Conservation (phyloP, 1,140 invertebrate species). For the Apocrypta bakeri region DNA sequence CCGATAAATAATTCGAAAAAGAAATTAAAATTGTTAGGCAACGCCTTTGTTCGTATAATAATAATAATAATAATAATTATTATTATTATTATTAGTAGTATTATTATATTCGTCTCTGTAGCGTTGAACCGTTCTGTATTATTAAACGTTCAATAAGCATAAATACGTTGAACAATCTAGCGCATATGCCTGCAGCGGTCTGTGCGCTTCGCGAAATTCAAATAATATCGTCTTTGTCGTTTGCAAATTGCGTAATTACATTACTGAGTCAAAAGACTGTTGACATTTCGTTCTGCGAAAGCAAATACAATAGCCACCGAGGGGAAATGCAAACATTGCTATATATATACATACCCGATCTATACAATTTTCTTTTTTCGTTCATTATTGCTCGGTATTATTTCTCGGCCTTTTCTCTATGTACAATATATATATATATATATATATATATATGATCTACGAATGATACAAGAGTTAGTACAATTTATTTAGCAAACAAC, state of each 20-base stretch:
- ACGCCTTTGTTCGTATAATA: too few relatives aligned
- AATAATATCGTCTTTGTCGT: conserved; percentile 33
- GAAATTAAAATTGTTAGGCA: not conserved
- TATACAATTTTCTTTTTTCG: not conserved
- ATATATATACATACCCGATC: not conserved
- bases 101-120: not conserved
- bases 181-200: not conserved
- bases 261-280: conserved; percentile 46
- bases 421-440: too few relatives aligned
- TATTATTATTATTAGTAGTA: too few relatives aligned
- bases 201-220: conserved; percentile 25
- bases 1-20: not conserved
- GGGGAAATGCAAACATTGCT: conserved; percentile 7
- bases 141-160: conserved; percentile 13
- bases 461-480: not conserved
- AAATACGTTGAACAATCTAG: not conserved
- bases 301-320: conserved; percentile 3
- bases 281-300: conserved; percentile 35
- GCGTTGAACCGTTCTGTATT: not conserved
- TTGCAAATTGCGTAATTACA: conserved; percentile 41
- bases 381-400: too few relatives aligned
- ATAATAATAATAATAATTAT: too few relatives aligned
- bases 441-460: too few relatives aligned
- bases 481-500: not conserved
- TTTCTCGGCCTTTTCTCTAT: not conserved